phyloP scores from a whole-genome alignment of 1,140 invertebrate genomes.

The Nixonia krombeini region DNA sequence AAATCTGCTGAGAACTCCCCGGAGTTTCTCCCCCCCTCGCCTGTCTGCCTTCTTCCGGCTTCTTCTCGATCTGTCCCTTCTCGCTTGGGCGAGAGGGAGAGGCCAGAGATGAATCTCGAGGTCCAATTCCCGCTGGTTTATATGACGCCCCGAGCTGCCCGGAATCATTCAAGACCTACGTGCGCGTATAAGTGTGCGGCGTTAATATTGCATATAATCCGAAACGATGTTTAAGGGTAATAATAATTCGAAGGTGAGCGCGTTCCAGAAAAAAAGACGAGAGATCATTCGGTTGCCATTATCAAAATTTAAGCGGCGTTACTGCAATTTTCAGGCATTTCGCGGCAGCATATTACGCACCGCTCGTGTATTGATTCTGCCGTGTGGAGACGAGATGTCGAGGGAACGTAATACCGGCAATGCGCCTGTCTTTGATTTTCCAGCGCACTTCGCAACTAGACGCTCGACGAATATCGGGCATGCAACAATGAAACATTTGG shows the following conservation, averaged over 20 bases:
- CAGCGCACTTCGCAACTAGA: no score
- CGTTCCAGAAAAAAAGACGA: neutral
- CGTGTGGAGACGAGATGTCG: no score
- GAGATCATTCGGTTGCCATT: neutral
- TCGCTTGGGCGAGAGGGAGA: conserved; percentile 35
- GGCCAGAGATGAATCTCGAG: conserved; percentile 64
- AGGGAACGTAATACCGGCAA: no score
- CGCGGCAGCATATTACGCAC: no score
- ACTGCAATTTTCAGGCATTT: no score
- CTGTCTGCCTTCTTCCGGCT: conserved; percentile 32
- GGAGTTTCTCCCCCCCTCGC: conserved; percentile 65
- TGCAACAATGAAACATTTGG: no score
- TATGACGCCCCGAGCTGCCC: conserved; percentile 50
- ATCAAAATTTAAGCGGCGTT: no score
- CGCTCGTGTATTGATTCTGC: no score
- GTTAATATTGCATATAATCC: neutral
- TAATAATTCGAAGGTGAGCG: no score
- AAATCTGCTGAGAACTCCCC: conserved; percentile 69
- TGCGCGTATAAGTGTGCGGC: no score
- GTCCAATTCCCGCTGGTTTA: conserved; percentile 66
- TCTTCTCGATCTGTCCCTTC: conserved; percentile 29
- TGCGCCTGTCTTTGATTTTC: no score
- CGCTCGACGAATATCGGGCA: no score
- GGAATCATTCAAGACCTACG: conserved; percentile 19
- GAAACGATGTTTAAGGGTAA: neutral